These are phyloP conservation scores for Bryconaethiops microstoma DNA, from an alignment of 2,797 vertebrate species.

Conservation along the genomic window DNA sequence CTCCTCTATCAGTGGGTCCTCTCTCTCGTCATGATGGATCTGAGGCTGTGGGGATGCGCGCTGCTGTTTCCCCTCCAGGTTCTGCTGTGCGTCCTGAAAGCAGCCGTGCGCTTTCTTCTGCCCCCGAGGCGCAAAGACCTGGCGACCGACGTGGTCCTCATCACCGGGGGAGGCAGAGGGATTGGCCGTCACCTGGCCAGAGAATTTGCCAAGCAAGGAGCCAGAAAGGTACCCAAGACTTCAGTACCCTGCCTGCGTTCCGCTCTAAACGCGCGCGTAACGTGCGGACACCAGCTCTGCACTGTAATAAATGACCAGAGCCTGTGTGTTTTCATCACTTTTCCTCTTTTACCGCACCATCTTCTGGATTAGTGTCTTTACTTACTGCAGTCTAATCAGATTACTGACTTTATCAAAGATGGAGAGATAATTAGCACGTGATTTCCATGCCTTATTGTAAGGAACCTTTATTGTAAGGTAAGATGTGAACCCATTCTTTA, in stretches of 20 bases:
- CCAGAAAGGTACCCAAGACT: constrained; percentile 77
- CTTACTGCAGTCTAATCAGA: neutral
- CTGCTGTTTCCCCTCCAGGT: constrained; percentile 80
- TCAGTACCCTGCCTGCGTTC: neutral
- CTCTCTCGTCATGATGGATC: constrained; percentile 69
- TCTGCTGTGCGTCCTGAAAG: constrained; percentile 74
- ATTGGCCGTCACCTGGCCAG: constrained; percentile 85
- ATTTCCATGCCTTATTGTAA: neutral
- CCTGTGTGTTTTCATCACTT: neutral
- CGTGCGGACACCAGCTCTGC: neutral
- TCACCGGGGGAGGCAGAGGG: constrained; percentile 87
- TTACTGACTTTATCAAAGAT: neutral
- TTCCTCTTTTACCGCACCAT: neutral
- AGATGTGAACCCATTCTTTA: neutral
- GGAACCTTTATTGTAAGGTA: neutral
- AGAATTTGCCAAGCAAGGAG: constrained; percentile 82
- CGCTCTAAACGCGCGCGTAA: neutral
- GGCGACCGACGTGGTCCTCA: constrained; percentile 79
- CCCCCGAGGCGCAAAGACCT: constrained; percentile 77
- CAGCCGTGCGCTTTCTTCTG: constrained; percentile 72
- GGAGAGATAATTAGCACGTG: neutral
- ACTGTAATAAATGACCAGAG: neutral
- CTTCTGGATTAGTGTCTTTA: neutral
- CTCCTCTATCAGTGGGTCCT: neutral
- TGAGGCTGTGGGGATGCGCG: constrained; percentile 76